phyloP scores from a whole-genome alignment of 2,888 invertebrate genomes.

The Dolichomitus sp. region DNA sequence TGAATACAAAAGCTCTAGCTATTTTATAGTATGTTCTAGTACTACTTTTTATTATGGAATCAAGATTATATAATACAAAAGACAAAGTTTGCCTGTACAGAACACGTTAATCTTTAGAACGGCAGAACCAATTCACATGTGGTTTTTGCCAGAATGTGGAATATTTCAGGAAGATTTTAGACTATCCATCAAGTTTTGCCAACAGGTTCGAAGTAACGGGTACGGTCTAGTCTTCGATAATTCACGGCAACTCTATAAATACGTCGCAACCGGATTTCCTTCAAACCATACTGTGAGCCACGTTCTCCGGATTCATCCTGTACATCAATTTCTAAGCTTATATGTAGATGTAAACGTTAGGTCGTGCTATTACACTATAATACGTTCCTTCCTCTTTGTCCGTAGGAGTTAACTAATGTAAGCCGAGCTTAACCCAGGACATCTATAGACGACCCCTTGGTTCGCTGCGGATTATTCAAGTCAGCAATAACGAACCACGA shows the following conservation, averaged over 20 bases:
- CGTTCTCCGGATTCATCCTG: neutral
- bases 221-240: neutral
- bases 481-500: slow-evolving; percentile 69
- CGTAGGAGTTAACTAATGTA: slow-evolving; percentile 67
- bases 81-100: too few species aligned
- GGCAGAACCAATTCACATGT: too few species aligned
- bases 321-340: slow-evolving; percentile 1
- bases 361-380: slow-evolving; percentile 21
- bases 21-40: too few species aligned
- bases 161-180: too few species aligned
- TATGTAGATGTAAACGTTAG: neutral
- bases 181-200: too few species aligned
- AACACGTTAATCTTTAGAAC: too few species aligned
- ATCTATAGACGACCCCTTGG: slow-evolving; percentile 14
- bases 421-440: slow-evolving; percentile 59
- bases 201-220: too few species aligned
- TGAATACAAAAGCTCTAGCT: too few species aligned
- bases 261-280: neutral
- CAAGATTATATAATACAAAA: too few species aligned
- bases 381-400: slow-evolving; percentile 42
- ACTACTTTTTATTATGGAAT: too few species aligned
- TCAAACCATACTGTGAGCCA: neutral
- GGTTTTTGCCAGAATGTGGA: too few species aligned
- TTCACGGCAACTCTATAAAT: neutral
- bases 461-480: slow-evolving; percentile 72